phyloP scores from a whole-genome alignment of 2,797 vertebrate species.

The Orientallactaga sibirica region DNA sequence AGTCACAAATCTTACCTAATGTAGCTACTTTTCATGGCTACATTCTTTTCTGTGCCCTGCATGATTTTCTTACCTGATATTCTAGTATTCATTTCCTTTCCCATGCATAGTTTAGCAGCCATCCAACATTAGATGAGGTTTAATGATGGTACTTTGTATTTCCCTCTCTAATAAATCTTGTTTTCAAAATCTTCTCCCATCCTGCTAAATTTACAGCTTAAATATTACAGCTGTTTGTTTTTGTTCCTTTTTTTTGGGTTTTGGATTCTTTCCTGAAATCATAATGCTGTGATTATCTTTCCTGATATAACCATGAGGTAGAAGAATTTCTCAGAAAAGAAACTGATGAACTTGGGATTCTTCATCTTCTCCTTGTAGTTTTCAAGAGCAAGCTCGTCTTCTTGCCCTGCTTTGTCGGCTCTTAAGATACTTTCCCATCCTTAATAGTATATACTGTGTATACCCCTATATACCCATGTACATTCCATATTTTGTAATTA shows the following conservation, averaged over 20 bases:
- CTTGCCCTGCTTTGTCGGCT: not conserved
- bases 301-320: not conserved
- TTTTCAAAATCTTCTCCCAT: not conserved
- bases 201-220: not conserved
- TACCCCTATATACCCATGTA: not conserved
- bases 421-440: not conserved
- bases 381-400: slow-evolving; percentile 43
- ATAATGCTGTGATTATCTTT: not conserved
- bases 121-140: not conserved
- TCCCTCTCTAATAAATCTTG: not conserved
- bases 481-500: slow-evolving; percentile 32
- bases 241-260: not conserved
- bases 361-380: slow-evolving; percentile 7
- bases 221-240: too few species aligned
- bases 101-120: not conserved
- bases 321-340: slow-evolving; percentile 25
- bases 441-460: slow-evolving; percentile 1
- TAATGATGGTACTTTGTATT: slow-evolving; percentile 30
- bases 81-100: not conserved
- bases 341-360: slow-evolving; percentile 10
- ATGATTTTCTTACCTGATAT: not conserved
- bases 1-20: slow-evolving; percentile 12
- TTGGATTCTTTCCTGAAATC: slow-evolving; percentile 13
- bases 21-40: not conserved
- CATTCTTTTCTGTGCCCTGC: not conserved